These are phyloP conservation scores for Corythornis madagascariensis DNA, from an alignment of 2,113 vertebrate genomes.

Conservation along the genomic window DNA sequence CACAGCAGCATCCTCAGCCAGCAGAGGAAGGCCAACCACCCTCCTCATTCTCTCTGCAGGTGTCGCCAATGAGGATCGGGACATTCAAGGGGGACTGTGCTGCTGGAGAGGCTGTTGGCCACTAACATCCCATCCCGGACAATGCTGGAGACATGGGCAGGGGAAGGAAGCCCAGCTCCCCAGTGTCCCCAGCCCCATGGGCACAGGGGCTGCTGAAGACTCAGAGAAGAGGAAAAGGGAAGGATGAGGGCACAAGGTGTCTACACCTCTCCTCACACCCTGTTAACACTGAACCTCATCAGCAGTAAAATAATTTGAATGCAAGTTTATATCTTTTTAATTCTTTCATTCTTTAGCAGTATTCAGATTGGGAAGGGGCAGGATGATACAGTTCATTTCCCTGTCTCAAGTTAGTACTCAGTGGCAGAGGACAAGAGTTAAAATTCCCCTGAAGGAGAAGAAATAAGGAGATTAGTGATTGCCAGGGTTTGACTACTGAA, in stretches of 20 bases:
- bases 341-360: not conserved
- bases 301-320: not conserved
- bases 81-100: rapidly evolving
- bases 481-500: not conserved
- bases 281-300: rapidly evolving
- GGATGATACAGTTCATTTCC: not conserved
- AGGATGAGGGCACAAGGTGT: not conserved
- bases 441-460: not conserved
- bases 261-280: rapidly evolving
- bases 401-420: not conserved
- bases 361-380: not conserved
- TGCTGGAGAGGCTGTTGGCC: rapidly evolving
- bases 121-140: not conserved
- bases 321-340: not conserved
- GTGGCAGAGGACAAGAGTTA: not conserved
- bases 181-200: not conserved
- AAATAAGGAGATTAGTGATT: not conserved
- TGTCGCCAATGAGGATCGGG: rapidly evolving
- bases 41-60: not conserved
- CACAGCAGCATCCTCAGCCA: not conserved
- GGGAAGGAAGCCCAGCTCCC: not conserved
- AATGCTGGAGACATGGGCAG: rapidly evolving
- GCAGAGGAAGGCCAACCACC: not conserved
- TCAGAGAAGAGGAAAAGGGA: rapidly evolving
- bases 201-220: not conserved